Conservation (phyloP, 35 echinoderm and acorn worm species). For the Amphiura filiformis region DNA sequence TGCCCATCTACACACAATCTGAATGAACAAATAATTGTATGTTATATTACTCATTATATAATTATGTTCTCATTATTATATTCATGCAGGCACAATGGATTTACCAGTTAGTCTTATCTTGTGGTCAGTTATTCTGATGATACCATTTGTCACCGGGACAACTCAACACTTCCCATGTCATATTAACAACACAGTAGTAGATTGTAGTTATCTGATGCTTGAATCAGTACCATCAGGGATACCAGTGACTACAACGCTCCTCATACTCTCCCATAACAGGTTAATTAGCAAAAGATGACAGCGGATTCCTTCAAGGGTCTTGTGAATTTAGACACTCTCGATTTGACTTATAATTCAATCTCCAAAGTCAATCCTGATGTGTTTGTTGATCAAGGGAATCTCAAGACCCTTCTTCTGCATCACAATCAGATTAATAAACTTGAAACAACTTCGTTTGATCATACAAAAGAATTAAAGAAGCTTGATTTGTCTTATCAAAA, state of each 20-base stretch:
- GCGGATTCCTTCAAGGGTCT: conserved; percentile 52
- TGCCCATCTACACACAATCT: too few species aligned
- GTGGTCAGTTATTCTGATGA: too few species aligned
- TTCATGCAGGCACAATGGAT: too few species aligned
- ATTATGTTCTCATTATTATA: too few species aligned
- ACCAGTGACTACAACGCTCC: conserved; percentile 20
- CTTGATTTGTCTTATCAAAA: conserved; percentile 79
- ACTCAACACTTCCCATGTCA: not conserved
- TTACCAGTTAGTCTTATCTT: too few species aligned
- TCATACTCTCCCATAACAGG: conserved; percentile 63
- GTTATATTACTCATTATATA: too few species aligned
- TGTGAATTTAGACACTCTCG: conserved; percentile 38
- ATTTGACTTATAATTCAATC: conserved; percentile 54
- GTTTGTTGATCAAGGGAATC: conserved; percentile 48
- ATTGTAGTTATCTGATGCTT: conserved; percentile 58
- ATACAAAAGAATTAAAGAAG: conserved; percentile 22
- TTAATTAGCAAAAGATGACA: conserved; percentile 1
- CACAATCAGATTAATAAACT: conserved; percentile 58
- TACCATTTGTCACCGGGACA: too few species aligned
- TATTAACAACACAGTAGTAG: conserved; percentile 37
- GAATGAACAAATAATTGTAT: too few species aligned
- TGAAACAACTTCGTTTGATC: conserved; percentile 9
- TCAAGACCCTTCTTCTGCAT: conserved; percentile 23
- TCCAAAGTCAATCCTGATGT: conserved; percentile 30
- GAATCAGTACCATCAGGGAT: conserved; percentile 45